phyloP scores from a whole-genome alignment of 2,113 vertebrate species.

The Apodemus sylvaticus region DNA sequence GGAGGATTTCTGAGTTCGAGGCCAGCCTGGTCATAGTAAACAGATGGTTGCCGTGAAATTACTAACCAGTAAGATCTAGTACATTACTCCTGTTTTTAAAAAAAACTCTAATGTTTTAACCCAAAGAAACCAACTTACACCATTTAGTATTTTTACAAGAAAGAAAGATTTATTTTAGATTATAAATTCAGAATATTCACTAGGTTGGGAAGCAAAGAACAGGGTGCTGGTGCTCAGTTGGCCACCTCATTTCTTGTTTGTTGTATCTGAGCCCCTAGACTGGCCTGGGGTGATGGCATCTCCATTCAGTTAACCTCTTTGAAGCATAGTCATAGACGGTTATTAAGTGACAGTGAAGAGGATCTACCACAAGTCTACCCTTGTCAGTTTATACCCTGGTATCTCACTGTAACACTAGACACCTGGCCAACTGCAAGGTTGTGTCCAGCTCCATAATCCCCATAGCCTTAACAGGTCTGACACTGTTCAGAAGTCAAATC shows the following conservation, averaged over 20 bases:
- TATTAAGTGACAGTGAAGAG: neutral
- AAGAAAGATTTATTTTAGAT: neutral
- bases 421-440: neutral
- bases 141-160: neutral
- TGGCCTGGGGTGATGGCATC: neutral
- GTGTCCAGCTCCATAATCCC: neutral
- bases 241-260: neutral
- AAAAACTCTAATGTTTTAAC: constrained; percentile 31
- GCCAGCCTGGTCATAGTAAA: neutral
- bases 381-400: neutral
- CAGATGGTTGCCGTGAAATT: neutral
- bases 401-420: neutral
- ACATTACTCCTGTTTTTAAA: constrained; percentile 39
- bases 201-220: neutral
- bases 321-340: neutral
- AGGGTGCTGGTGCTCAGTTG: neutral
- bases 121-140: neutral
- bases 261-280: neutral
- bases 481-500: neutral
- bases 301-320: neutral
- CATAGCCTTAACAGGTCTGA: neutral
- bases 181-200: neutral
- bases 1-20: no score
- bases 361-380: neutral
- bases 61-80: constrained; percentile 6